These are phyloP conservation scores for Corythornis vintsioides DNA, from an alignment of 2,113 vertebrate species.

Conservation along the genomic window DNA sequence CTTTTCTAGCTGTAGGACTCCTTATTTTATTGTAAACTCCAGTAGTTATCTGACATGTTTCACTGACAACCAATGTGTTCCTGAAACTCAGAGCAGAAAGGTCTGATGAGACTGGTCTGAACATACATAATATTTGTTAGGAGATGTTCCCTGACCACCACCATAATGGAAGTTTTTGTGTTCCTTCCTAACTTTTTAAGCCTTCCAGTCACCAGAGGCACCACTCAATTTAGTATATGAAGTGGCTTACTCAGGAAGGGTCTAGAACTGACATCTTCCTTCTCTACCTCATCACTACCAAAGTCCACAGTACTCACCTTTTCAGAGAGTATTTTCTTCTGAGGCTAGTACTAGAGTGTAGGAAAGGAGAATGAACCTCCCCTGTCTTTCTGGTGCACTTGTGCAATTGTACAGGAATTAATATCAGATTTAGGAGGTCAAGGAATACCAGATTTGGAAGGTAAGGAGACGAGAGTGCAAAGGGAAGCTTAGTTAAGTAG, in stretches of 20 bases:
- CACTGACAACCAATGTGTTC: background rate
- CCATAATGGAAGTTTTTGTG: background rate
- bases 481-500: background rate
- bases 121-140: background rate
- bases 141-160: background rate
- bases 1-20: background rate
- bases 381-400: background rate
- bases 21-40: background rate
- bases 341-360: background rate
- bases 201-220: background rate
- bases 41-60: background rate
- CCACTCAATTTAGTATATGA: background rate
- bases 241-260: background rate
- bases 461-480: background rate
- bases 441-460: background rate
- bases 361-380: background rate
- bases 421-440: background rate
- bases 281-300: background rate
- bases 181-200: background rate
- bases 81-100: background rate
- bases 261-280: background rate
- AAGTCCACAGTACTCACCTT: background rate
- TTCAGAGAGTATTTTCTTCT: background rate
- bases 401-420: background rate
- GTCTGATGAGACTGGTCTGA: background rate